A percentile compares a stretch with the other conserved stretches of the same genome.
Conservation (phyloP, 1,140 invertebrate genomes). For the Monochamus saltuarius region DNA sequence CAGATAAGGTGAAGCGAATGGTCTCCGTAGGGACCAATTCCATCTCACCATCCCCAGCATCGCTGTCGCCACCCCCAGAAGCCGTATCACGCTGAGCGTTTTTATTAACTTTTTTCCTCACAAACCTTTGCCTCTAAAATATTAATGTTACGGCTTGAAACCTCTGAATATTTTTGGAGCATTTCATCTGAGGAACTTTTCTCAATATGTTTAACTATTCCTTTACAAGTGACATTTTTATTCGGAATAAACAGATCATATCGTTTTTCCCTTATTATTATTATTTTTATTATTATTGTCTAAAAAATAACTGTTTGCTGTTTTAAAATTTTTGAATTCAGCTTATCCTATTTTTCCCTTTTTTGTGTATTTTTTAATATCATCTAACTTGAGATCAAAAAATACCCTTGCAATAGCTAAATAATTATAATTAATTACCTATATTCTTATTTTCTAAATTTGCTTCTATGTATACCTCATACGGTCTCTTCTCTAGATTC, state of each 20-base stretch:
- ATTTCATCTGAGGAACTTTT: too few relatives aligned
- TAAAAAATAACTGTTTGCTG: not conserved
- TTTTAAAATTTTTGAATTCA: too few relatives aligned
- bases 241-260: not conserved
- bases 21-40: conserved; percentile 5
- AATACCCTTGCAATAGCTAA: not conserved
- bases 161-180: too few relatives aligned
- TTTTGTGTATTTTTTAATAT: conserved; percentile 10
- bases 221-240: too few relatives aligned
- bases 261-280: not conserved
- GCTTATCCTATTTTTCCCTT: not conserved
- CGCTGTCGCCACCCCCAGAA: too few relatives aligned
- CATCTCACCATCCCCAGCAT: not conserved
- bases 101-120: not conserved
- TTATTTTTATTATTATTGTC: not conserved
- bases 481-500: too few relatives aligned
- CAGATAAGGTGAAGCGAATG: conserved; percentile 1
- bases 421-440: too few relatives aligned
- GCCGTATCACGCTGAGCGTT: not conserved
- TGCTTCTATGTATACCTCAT: too few relatives aligned
- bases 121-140: not conserved
- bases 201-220: too few relatives aligned
- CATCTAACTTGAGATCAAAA: conserved; percentile 1
- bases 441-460: too few relatives aligned
- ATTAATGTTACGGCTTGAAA: conserved; percentile 5